Evolutionary conservation across 2,113 vertebrate genomes (phyloP), one percentile per base, ranked within the genome.

Genomic region (Misgurnus mizolepis): DNA sequence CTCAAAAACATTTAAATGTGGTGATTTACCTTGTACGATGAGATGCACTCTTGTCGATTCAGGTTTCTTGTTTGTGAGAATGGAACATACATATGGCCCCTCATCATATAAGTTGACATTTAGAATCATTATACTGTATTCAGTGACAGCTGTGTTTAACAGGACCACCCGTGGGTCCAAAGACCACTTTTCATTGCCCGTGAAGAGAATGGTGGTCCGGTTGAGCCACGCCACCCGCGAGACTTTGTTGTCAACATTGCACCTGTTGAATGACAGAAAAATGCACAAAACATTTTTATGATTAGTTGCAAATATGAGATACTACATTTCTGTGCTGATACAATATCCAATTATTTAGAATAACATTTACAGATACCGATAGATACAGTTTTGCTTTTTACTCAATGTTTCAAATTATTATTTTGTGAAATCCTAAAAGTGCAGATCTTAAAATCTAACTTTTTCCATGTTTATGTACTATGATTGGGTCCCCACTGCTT

Each of bases 91-190:
- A 15, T 99, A 99, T 0, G 96, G 96, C 0, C 97, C 97, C 76
- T 99, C 97, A 0, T 99, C 97, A 0, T 97, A 95, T 1, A 98
- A 81, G 2, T 96, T 95, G 74, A 99, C 96, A 0, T 97, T 94
- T 80, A 95, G 93, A 87, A 99, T 98, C 93, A 93, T 92, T 91
- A 99, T 98, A 93, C 96, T 99, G 93, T 98, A 99, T 86, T 99
- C 96, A n/a, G 96, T 97, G 62, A 94, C 91, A 2, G 95, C 95
- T 22, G 96, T 97, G 93, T 97, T 94, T 86, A 98, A 87, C 79
- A 98, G 94, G 78, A 97, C 93, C 83, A 99, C 97, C 0, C 97
- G 95, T 49, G 96, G 95, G 84, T 98, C 97, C 93, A 97, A 93
- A 17, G 96, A 96, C 97, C 97, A 99, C 87, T 98, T 99, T 89